phyloP scores from a whole-genome alignment of 2,113 vertebrate species.

The Ictalurus furcatus region DNA sequence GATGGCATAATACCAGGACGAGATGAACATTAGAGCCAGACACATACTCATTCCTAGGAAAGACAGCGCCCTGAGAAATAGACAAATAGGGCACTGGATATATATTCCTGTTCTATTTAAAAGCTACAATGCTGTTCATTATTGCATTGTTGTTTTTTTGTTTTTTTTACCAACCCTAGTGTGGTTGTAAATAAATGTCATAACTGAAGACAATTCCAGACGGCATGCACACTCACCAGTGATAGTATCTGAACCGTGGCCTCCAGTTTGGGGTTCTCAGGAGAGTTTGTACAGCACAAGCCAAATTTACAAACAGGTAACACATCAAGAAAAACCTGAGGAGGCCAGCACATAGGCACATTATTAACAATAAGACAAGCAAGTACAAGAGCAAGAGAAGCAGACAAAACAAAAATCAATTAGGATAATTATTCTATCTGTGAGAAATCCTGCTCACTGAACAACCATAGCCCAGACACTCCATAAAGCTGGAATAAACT shows the following conservation, averaged over 20 bases:
- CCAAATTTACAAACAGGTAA: slow-evolving; percentile 97
- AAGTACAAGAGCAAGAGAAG: neutral
- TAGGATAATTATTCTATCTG: neutral
- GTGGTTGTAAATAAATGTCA: neutral
- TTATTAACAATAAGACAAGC: neutral
- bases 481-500: too few relatives aligned
- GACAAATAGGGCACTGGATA: neutral
- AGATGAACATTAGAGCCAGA: slow-evolving; percentile 96
- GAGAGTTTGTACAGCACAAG: slow-evolving; percentile 95
- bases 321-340: slow-evolving; percentile 98
- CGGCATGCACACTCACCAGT: slow-evolving; percentile 81
- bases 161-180: neutral
- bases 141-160: neutral
- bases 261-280: slow-evolving; percentile 96
- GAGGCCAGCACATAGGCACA: slow-evolving; percentile 12
- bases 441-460: too few relatives aligned
- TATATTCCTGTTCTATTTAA: neutral
- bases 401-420: neutral
- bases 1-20: slow-evolving; percentile 97
- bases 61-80: slow-evolving; percentile 83
- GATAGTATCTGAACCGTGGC: slow-evolving; percentile 94
- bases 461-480: too few relatives aligned
- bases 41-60: slow-evolving; percentile 99
- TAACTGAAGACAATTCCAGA: neutral
- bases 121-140: neutral